phyloP scores from a whole-genome alignment of 2,888 invertebrate genomes.

The Ochropleura leucogaster region DNA sequence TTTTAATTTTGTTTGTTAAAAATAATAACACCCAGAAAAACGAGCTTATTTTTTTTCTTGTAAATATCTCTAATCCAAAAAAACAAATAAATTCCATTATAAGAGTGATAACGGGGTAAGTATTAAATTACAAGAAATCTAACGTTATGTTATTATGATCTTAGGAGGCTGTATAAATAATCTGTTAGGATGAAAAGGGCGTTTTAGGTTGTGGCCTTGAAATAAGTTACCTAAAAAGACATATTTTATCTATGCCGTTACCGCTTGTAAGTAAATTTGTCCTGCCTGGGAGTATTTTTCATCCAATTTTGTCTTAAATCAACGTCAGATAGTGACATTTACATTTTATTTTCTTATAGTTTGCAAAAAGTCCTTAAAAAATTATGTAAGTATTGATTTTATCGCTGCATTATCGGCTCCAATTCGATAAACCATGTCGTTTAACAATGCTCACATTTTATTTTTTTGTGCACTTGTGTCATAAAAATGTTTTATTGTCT shows the following conservation, averaged over 20 bases:
- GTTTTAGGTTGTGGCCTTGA: background rate
- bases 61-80: no score
- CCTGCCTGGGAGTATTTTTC: background rate
- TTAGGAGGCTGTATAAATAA: background rate
- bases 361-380: background rate
- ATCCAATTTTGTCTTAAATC: background rate
- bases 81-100: no score
- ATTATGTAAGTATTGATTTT: background rate
- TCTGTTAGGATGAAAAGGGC: background rate
- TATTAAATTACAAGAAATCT: background rate
- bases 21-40: no score
- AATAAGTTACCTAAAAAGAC: background rate
- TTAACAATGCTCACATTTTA: background rate
- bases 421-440: background rate
- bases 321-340: background rate
- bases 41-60: no score
- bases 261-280: background rate
- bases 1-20: no score
- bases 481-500: constrained; percentile 23
- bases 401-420: background rate
- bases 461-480: background rate
- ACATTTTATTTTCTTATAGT: background rate
- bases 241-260: background rate
- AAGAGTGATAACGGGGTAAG: background rate
- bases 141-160: background rate